Evolutionary conservation across 1,140 invertebrate species (phyloP), one percentile per base, ranked within the genome.

Genomic region (Pomacea maculata): DNA sequence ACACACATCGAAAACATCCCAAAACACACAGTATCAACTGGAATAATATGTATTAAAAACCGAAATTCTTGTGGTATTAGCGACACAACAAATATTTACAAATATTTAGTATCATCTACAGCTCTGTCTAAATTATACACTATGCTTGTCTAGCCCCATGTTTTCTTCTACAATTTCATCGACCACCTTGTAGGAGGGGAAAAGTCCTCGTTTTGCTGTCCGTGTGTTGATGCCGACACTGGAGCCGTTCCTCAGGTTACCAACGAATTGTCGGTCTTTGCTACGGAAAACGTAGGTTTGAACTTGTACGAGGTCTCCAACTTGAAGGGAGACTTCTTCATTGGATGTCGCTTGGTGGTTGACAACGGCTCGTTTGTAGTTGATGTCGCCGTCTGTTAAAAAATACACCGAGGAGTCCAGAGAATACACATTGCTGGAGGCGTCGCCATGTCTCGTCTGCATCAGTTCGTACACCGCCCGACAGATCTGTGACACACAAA

Each of bases 391-490:
- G 4, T 97, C 97, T 25, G 97, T 97, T 14, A 17, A 11, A 91
- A 97, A 99, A 91, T 99, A 99, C 92, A 98, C 99, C 86, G 98
- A 96, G 90, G 99, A 97, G 91, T 99, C 98, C 54, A 99, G 93
- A 5, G 97, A 98, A 83, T 95, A 94, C 90, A 97, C 98, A 75
- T 94, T 93, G 84, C 95, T 90, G 0, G 96, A 94, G 0, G 96
- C 97, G 92, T 99, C 97, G 17, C 94, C 93, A 86, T 96, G 94
- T 85, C 95, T 93, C 1, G 95, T 95, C 91, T 98, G 97, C 97
- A 99, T 99, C 78, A 99, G 94, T 92, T 99, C 98, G 91, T 99
- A 99, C 0, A 97, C 97, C 7, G 99, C 94, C 29, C 97, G 94
- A 88, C 97, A 99, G 34, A 99, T 96, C 95, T 96, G 87, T 11